phyloP scores from a whole-genome alignment of 2,797 vertebrate genomes.

The Sebastes matsubarae region DNA sequence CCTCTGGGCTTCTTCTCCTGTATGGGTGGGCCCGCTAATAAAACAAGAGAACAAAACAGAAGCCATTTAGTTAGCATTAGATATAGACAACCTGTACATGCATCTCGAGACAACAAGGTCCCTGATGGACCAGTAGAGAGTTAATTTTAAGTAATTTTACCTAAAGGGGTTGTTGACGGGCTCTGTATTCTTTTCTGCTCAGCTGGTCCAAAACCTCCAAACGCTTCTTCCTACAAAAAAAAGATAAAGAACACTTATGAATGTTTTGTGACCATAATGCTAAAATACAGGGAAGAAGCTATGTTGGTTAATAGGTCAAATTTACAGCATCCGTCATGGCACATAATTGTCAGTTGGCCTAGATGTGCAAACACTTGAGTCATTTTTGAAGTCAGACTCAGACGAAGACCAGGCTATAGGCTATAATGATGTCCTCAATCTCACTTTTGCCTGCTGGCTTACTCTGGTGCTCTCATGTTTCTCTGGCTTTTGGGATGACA shows the following conservation, averaged over 20 bases:
- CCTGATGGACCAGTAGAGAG: not conserved
- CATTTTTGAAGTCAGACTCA: conserved; percentile 36
- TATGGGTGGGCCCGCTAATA: conserved; percentile 77
- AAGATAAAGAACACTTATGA: not conserved
- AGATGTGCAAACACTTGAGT: conserved; percentile 49
- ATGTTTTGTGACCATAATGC: not conserved
- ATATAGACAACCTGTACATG: not conserved
- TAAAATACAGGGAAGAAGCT: not conserved
- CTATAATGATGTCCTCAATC: conserved; percentile 42
- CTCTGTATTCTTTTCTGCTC: conserved; percentile 92
- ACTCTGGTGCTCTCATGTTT: conserved; percentile 42
- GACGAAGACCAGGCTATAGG: conserved; percentile 6
- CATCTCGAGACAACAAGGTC: conserved; percentile 1
- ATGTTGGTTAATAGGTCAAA: conserved; percentile 18
- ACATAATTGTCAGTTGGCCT: conserved; percentile 35
- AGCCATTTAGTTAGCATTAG: not conserved
- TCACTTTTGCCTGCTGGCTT: conserved; percentile 55
- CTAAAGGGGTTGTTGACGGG: conserved; percentile 87
- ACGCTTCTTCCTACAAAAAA: conserved; percentile 90
- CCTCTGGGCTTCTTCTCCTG: conserved; percentile 95
- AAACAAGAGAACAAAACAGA: conserved; percentile 38
- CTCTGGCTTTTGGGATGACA: conserved; percentile 47
- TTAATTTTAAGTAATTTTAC: conserved; percentile 65
- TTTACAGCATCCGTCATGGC: conserved; percentile 20
- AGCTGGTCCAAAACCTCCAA: conserved; percentile 92